Conservation (phyloP, 2,888 invertebrate genomes). For the Acleris literana region DNA sequence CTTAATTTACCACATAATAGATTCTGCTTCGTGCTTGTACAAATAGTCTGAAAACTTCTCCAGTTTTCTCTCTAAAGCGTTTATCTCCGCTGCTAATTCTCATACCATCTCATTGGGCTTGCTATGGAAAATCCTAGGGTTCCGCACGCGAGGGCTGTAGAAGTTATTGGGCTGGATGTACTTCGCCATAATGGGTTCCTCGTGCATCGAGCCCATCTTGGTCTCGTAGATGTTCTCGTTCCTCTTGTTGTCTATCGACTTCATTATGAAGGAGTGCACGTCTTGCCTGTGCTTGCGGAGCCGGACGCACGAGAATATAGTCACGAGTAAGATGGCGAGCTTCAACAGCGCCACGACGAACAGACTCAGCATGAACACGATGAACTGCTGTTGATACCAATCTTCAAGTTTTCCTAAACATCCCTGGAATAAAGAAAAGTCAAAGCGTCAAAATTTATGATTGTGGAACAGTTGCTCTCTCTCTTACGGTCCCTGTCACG, state of each 20-base stretch:
- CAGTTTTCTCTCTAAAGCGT: conserved; percentile 78
- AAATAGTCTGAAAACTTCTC: conserved; percentile 79
- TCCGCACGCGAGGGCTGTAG: conserved; percentile 75
- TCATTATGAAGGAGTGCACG: conserved; percentile 67
- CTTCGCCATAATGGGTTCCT: conserved; percentile 73
- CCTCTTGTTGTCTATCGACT: conserved; percentile 64
- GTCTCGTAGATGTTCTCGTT: conserved; percentile 74
- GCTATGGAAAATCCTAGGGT: conserved; percentile 73
- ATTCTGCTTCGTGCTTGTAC: conserved; percentile 82
- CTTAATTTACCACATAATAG: conserved; percentile 82
- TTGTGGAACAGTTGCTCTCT: too few relatives aligned
- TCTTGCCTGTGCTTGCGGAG: conserved; percentile 81
- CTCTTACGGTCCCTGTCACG: too few relatives aligned
- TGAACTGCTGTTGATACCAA: conserved; percentile 90
- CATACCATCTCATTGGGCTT: conserved; percentile 81
- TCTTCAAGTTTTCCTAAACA: conserved; percentile 87
- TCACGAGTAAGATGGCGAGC: conserved; percentile 87
- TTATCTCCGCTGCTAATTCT: conserved; percentile 83
- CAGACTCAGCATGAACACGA: conserved; percentile 86
- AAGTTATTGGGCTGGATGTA: conserved; percentile 79
- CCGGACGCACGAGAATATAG: conserved; percentile 88
- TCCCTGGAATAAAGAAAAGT: conserved; percentile 76
- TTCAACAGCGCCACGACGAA: conserved; percentile 88
- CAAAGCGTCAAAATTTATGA: too few relatives aligned
- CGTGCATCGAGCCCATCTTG: conserved; percentile 59